These are phyloP conservation scores for Drepanosiphum platanoidis DNA, from an alignment of 2,888 invertebrate genomes.

Conservation along the genomic window DNA sequence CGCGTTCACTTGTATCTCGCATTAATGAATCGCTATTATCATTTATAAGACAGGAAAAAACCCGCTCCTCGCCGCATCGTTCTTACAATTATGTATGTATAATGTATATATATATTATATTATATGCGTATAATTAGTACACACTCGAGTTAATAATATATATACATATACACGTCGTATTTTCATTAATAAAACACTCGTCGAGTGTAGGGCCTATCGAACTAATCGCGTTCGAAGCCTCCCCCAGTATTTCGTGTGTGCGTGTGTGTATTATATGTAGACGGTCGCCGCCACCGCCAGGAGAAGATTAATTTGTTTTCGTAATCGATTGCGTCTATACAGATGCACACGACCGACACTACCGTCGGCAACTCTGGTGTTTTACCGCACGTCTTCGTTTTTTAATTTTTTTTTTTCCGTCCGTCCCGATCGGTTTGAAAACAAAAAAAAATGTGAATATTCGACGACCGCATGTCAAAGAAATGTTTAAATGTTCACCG, in stretches of 20 bases:
- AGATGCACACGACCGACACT: neutral
- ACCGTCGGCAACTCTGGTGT: neutral
- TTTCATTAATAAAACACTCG: conserved; percentile 59
- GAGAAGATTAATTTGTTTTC: conserved; percentile 61
- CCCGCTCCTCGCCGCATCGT: neutral
- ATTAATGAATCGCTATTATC: conserved; percentile 56
- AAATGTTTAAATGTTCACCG: neutral
- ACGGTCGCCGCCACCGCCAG: conserved; percentile 13
- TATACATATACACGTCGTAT: conserved; percentile 21
- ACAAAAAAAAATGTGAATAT: neutral
- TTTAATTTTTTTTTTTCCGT: neutral
- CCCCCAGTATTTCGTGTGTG: neutral
- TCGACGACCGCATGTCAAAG: neutral
- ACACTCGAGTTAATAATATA: neutral
- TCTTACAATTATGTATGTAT: too few relatives aligned
- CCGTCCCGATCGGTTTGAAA: neutral
- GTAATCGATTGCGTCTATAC: conserved; percentile 55
- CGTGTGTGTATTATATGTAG: neutral
- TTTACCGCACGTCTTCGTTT: conserved; percentile 21
- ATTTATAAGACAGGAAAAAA: neutral
- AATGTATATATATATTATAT: neutral
- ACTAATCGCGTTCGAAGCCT: conserved; percentile 55
- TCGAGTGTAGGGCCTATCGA: conserved; percentile 28
- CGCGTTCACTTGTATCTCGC: neutral
- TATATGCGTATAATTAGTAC: neutral